Evolutionary conservation across 2,113 vertebrate genomes (phyloP).

Genomic region (Cheilinus undulatus): DNA sequence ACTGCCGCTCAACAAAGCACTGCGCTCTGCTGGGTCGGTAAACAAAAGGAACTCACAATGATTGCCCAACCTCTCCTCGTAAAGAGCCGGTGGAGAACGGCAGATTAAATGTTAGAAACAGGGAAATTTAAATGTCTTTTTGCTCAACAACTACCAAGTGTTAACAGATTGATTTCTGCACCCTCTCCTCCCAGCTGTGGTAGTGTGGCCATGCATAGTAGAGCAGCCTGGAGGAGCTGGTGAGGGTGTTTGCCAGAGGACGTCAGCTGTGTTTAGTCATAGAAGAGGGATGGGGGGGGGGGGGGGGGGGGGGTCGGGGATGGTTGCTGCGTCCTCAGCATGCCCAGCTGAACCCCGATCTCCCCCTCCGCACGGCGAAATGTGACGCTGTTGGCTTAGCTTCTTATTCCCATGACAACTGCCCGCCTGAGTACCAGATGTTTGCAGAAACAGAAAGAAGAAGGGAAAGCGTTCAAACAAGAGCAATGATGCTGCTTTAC

Average conservation of each 20-base stretch:
- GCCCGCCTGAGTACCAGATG: slow-evolving; percentile 77
- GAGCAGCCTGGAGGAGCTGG: slow-evolving; percentile 12
- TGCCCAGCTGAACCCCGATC: slow-evolving; percentile 60
- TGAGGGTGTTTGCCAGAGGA: slow-evolving; percentile 48
- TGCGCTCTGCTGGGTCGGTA: slow-evolving; percentile 78
- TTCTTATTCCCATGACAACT: slow-evolving; percentile 76
- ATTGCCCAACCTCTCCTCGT: slow-evolving; percentile 75
- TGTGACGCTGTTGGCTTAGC: slow-evolving; percentile 74
- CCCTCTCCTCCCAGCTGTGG: slow-evolving; percentile 50
- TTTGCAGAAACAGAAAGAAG: slow-evolving; percentile 51
- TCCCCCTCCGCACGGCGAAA: slow-evolving; percentile 40
- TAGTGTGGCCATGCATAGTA: slow-evolving; percentile 18
- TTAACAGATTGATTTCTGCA: slow-evolving; percentile 51
- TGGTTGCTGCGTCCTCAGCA: slow-evolving; percentile 62
- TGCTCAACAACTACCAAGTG: slow-evolving; percentile 27
- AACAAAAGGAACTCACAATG: slow-evolving; percentile 79
- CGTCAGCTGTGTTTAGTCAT: slow-evolving; percentile 73
- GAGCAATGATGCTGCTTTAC: slow-evolving; percentile 14
- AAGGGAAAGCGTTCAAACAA: slow-evolving; percentile 51
- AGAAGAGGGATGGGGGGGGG: slow-evolving; percentile 29
- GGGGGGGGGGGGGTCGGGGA: slow-evolving; percentile 40
- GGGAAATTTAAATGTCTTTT: slow-evolving; percentile 35
- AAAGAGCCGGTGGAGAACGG: slow-evolving; percentile 44
- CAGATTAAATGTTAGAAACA: slow-evolving; percentile 40
- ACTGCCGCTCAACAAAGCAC: slow-evolving; percentile 81